Evolutionary conservation across 2,113 vertebrate species (phyloP), one percentile per base, ranked within the genome.

Genomic region (Proteles cristata): DNA sequence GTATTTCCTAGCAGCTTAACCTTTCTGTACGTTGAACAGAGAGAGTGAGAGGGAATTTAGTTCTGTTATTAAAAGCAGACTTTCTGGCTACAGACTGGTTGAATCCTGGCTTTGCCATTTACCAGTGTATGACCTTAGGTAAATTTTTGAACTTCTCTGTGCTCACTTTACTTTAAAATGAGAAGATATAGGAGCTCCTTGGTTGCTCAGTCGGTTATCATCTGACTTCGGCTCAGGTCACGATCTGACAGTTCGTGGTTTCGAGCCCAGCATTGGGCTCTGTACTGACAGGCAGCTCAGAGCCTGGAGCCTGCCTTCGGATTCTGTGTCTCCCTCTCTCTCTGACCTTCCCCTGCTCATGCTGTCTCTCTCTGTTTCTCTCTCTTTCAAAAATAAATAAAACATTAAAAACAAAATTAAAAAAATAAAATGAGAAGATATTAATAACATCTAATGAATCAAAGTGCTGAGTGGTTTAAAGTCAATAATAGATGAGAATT

Each of bases 131-230:
- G 84, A n/a, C 39, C 28, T 86, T 94, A 68, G n/a, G 12, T 53
- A 86, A 92, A 14, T 66, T 91, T 66, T 39, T 71, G 93, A 58
- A 80, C n/a, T 89, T 84, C 39, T 93, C 39, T 93, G 39, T 77
- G 12, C 14, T 93, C 76, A 81, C 48, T n/a, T 90, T 90, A 84
- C 45, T 90, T 83, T 61, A 92, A 96, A 96, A 88, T 71, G 71
- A 95, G 53, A 77, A 63, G 31, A 69, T 76, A 79, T 25, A 39
- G 39, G 39, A 4, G 39, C 39, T 39, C 39, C 3, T 39, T 39
- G 39, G 39, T 39, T 39, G 39, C 39, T 39, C 39, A 39, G 39
- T 39, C 39, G 39, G 39, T 39, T 39, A 39, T 39, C 39, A 39
- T 39, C 39, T 39, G 39, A 39, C 39, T 39, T 39, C 39, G 39